Base-by-base conservation (phyloP, 2,113 vertebrate species). In the Cheilinus undulatus region DNA sequence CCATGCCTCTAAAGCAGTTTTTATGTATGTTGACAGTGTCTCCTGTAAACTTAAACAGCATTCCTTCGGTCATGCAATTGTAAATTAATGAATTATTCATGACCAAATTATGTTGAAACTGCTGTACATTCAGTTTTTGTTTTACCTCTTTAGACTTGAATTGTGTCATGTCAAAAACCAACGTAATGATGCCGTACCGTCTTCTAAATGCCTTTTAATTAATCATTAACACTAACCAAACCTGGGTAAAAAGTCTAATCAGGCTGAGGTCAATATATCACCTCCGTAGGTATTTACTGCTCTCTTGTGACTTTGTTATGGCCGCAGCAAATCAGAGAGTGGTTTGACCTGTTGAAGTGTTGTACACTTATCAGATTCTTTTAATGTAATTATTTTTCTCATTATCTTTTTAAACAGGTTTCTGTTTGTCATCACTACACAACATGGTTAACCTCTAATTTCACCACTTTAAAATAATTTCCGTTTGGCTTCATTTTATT, bases 191-290 rank as follows among this genome's bases (percentile, higher is more conserved):
- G 43, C 38, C 61, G 46, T 77, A 73, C 68, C 81, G 71, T 80
- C 70, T 58, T 53, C 70, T 82, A 60, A 82, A 81, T 81, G 50
- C 66, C 56, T 60, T 68, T 69, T 57, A 45, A 83, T 91, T 86
- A 92, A 91, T 88, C 62, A 90, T 92, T 92, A 86, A 92, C 84
- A 32, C 68, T 76, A 83, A 86, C 65, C 83, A 88, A 89, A 89
- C 84, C 59, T 64, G 72, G 73, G 58, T 85, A 78, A 91, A 82
- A 83, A 57, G 70, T 57, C 49, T 73, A 74, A 86, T 88, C 65
- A 68, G 69, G 53, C 66, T 59, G 51, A 53, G 86, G 84, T 88
- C 76, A 82, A 70, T 79, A 81, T 86, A 74, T 86, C 67, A 74
- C 70, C 86, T 83, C 59, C 76, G 73, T 60, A 85, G 85, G 78